Base-by-base conservation (phyloP, 2,888 invertebrate genomes). In the Noctua fimbriata region DNA sequence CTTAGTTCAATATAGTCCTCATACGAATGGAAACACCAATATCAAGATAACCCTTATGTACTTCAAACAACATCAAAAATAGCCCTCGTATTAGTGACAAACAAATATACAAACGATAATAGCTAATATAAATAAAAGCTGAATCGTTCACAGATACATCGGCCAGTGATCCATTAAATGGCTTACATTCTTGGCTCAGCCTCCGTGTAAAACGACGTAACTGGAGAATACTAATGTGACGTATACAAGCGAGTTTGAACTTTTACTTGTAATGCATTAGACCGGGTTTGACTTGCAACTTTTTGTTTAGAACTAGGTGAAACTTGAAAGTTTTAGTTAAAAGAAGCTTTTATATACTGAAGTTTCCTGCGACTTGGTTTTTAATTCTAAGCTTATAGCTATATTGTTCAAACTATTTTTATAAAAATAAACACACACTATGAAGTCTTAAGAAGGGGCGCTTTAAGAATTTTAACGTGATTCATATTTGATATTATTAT, bases 111-210 rank as follows among this genome's bases (percentile, higher is more conserved):
- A 79, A 77, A 63, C 28, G 72, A 79, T 63, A 63, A 76, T 58
- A 5, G 36, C 4, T 36, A 76, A 78, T 75, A 65, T 63, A 78
- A 73, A 71, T 65, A 78, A 75, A 84, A 65, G 44, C 76, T 71
- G 49, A 73, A 81, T 77, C 63, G 28, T 84, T 87, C 87, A 86
- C 92, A 90, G 92, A 93, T 92, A 92, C 92, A 92, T 93, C 92
- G 91, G 91, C 93, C 92, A 93, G 92, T 93, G 92, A 91, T 90
- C 92, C 93, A 94, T 95, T 94, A 94, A 93, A 91, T 88, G 92
- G 93, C 94, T 94, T 93, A 93, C 93, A 94, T 95, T 95, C 94
- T 95, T 95, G 94, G 94, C 94, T 93, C 93, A 82, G 89, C 89
- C 89, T 84, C 87, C 86, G 82, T 77, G 89, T n/a, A 89, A 93